phyloP scores from a whole-genome alignment of 2,888 invertebrate genomes.

The Branchellion lobata region DNA sequence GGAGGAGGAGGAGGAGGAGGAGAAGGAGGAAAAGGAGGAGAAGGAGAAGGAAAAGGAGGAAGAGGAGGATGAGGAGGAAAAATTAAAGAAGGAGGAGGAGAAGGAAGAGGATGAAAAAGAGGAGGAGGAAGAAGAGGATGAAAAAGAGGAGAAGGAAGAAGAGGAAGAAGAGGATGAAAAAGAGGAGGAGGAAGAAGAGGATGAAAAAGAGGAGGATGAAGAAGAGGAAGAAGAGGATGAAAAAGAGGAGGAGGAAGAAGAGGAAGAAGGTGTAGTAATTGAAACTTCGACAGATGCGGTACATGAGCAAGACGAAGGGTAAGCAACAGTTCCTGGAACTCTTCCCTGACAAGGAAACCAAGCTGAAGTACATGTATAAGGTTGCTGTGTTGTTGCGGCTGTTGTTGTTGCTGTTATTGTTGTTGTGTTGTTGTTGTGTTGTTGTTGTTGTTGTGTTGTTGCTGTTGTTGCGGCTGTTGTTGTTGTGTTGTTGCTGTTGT shows the following conservation, averaged over 20 bases:
- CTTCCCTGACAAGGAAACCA: slow-evolving; percentile 23
- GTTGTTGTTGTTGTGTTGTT: no score
- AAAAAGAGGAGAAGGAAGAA: background rate
- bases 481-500: no score
- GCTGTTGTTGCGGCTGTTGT: no score
- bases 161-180: slow-evolving; percentile 28
- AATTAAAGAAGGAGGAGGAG: no score
- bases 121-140: slow-evolving; percentile 23
- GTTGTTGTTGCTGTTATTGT: no score
- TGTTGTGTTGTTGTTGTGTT: no score
- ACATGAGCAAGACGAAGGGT: slow-evolving; percentile 28
- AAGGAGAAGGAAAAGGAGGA: no score
- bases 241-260: background rate
- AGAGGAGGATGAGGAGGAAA: no score
- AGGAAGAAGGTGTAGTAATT: background rate
- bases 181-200: background rate
- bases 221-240: slow-evolving; percentile 13
- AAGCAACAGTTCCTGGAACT: background rate
- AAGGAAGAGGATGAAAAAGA: background rate
- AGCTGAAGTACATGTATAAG: slow-evolving; percentile 35
- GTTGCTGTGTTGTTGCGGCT: background rate
- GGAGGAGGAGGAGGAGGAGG: slow-evolving; percentile 1
- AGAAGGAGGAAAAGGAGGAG: no score
- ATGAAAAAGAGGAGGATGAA: slow-evolving; percentile 21
- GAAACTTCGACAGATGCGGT: slow-evolving; percentile 2